A percentile compares a stretch with the other conserved stretches of the same genome.
phyloP scores from a whole-genome alignment of 2,113 vertebrate genomes.

The Pyrgilauda ruficollis region DNA sequence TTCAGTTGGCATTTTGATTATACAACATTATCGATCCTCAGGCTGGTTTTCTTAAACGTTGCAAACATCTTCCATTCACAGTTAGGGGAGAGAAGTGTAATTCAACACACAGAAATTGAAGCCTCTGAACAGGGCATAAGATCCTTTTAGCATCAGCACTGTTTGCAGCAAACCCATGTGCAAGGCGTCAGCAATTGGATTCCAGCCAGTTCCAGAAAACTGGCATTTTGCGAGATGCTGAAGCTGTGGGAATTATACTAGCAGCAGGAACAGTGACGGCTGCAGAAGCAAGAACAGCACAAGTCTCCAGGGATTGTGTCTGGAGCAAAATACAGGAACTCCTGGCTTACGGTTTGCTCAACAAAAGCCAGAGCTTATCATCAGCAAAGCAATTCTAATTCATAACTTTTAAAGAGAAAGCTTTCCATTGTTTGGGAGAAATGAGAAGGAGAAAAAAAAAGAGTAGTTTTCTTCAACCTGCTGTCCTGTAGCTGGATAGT shows the following conservation, averaged over 20 bases:
- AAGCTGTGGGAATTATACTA: slow-evolving; percentile 24
- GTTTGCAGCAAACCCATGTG: neutral
- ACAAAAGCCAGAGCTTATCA: slow-evolving; percentile 64
- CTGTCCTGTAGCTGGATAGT: neutral
- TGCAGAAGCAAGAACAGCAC: slow-evolving; percentile 28
- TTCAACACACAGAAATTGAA: neutral
- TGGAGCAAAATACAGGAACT: slow-evolving; percentile 60
- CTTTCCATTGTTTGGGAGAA: slow-evolving; percentile 20
- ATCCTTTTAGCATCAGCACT: neutral
- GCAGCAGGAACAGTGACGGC: slow-evolving; percentile 36
- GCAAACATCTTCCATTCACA: neutral
- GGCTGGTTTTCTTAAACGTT: neutral
- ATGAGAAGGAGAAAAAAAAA: neutral
- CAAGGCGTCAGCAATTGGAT: neutral
- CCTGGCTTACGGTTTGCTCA: slow-evolving; percentile 31
- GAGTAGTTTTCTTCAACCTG: neutral
- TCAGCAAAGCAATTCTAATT: slow-evolving; percentile 45
- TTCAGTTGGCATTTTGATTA: neutral
- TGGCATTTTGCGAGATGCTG: neutral
- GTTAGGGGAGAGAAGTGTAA: neutral
- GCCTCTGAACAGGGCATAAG: neutral
- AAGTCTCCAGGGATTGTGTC: slow-evolving; percentile 21
- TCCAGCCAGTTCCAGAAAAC: slow-evolving; percentile 18
- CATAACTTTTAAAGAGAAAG: slow-evolving; percentile 32
- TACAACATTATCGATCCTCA: neutral